These are phyloP conservation scores for Halichoeres trimaculatus DNA, from an alignment of 2,113 vertebrate species.

Conservation along the genomic window DNA sequence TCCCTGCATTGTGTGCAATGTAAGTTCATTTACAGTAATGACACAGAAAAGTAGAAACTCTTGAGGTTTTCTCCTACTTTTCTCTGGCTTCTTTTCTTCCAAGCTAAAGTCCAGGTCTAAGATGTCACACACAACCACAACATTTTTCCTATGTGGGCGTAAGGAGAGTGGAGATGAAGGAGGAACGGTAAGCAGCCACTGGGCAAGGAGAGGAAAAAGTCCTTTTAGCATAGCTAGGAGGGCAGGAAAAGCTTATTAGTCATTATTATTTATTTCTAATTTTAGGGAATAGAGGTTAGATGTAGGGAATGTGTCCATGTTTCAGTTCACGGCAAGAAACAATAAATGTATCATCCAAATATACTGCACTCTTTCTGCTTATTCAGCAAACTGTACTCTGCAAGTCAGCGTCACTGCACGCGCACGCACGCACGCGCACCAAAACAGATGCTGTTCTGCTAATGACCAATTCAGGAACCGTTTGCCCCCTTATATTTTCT, in stretches of 20 bases:
- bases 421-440: not conserved
- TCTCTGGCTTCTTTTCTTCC: slow-evolving; percentile 44
- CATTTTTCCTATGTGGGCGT: slow-evolving; percentile 76
- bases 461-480: not conserved
- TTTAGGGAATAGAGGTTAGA: not conserved
- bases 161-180: slow-evolving; percentile 54
- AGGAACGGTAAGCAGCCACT: slow-evolving; percentile 39
- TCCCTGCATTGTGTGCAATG: not conserved
- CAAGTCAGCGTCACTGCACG: slow-evolving; percentile 42
- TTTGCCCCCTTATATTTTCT: not conserved
- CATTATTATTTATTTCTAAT: not conserved
- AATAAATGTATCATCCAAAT: no score
- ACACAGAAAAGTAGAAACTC: not conserved
- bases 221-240: not conserved
- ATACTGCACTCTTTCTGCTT: slow-evolving; percentile 45
- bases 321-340: not conserved
- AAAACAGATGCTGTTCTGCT: slow-evolving; percentile 1
- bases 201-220: slow-evolving; percentile 11
- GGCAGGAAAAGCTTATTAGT: not conserved
- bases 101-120: slow-evolving; percentile 53
- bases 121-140: slow-evolving; percentile 71
- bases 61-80: slow-evolving; percentile 24
- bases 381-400: slow-evolving; percentile 64
- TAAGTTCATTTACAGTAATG: not conserved
- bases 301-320: not conserved